Percentiles rank a stretch among this genome's conserved stretches.
Conservation (phyloP, 2,797 vertebrate genomes). For the Chanos chanos region DNA sequence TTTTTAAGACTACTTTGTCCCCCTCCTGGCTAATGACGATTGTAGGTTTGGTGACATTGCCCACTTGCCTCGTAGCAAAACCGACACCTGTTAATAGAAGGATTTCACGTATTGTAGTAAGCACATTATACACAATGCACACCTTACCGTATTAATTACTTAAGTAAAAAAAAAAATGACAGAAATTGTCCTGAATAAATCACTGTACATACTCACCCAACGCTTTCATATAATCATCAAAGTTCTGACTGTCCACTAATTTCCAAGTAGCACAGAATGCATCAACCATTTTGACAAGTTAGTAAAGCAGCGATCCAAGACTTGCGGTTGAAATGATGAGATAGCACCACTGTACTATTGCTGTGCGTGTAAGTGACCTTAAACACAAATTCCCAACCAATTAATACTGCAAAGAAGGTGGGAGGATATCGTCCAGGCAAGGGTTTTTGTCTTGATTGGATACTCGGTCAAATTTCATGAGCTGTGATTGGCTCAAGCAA, state of each 20-base stretch:
- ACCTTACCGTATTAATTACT: too few species aligned
- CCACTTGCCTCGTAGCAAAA: slow-evolving; percentile 91
- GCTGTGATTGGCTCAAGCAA: slow-evolving; percentile 49
- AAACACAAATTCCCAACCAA: slow-evolving; percentile 28
- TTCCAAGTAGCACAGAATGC: slow-evolving; percentile 94
- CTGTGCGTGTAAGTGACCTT: slow-evolving; percentile 20
- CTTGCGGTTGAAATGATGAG: neutral
- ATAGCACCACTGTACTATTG: neutral
- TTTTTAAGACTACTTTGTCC: slow-evolving; percentile 85
- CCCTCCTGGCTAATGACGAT: slow-evolving; percentile 86
- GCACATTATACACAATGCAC: too few species aligned
- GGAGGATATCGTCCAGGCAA: slow-evolving; percentile 4
- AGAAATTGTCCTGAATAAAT: neutral
- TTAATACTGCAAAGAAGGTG: slow-evolving; percentile 50
- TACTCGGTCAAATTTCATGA: neutral
- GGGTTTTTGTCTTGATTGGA: slow-evolving; percentile 53
- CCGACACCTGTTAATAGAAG: slow-evolving; percentile 75
- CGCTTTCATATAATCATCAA: slow-evolving; percentile 95
- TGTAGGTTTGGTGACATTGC: slow-evolving; percentile 94
- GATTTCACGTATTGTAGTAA: too few species aligned
- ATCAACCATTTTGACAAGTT: slow-evolving; percentile 79
- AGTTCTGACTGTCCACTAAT: slow-evolving; percentile 90
- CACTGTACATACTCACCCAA: slow-evolving; percentile 73
- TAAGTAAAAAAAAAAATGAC: too few species aligned
- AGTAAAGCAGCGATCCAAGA: neutral